Percentiles rank a stretch among this genome's conserved stretches.
Conservation (phyloP, 2,797 vertebrate species). For the Heliangelus exortis region DNA sequence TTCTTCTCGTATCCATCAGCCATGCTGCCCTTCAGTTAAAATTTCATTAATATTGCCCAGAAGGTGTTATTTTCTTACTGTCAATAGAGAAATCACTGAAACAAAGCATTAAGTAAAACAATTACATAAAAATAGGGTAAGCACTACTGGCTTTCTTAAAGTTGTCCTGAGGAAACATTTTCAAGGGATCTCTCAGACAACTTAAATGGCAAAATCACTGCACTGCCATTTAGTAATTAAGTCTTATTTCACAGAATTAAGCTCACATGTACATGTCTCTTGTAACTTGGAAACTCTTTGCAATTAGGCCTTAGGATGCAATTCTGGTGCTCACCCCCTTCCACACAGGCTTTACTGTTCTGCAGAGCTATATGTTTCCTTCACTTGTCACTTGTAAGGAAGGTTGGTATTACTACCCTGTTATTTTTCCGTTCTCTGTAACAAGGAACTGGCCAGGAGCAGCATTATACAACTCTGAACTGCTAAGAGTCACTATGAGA, state of each 20-base stretch:
- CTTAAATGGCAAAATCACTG: conserved; percentile 41
- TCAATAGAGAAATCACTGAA: background rate
- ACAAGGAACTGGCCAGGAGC: background rate
- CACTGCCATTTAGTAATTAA: conserved; percentile 10
- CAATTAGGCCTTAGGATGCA: background rate
- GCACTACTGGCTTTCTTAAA: background rate
- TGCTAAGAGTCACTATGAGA: background rate
- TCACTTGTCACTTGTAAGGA: conserved; percentile 35
- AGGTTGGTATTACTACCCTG: background rate
- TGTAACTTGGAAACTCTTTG: conserved; percentile 41
- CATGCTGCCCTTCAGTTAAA: background rate
- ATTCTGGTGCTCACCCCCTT: conserved; percentile 26
- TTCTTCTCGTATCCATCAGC: background rate
- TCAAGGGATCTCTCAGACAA: background rate
- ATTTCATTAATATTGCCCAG: background rate
- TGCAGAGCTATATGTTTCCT: conserved; percentile 9
- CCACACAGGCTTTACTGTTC: background rate
- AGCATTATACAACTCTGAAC: background rate
- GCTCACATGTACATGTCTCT: background rate
- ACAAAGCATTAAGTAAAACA: background rate
- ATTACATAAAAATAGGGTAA: background rate
- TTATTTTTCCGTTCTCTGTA: background rate
- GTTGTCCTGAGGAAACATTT: conserved; percentile 8
- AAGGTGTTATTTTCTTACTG: background rate
- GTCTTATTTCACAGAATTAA: conserved; percentile 57